Evolutionary conservation across 2,888 invertebrate species (phyloP), one percentile per base, ranked within the genome.

Genomic region (Galerucella nymphaeae): DNA sequence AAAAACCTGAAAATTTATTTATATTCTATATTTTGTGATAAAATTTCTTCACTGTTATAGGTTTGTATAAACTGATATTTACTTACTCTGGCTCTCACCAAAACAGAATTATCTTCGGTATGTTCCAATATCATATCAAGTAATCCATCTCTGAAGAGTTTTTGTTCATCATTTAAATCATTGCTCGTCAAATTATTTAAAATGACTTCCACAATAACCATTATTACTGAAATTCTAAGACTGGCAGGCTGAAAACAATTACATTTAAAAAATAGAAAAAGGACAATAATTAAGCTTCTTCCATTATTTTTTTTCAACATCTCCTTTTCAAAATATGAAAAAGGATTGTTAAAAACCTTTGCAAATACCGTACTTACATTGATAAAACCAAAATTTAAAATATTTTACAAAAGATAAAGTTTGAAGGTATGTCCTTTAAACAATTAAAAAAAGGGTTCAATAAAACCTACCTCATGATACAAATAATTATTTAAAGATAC

Each of bases 191-290:
- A 87, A 79, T 93, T 91, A 63, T 90, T 89, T 16, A 91, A 87
- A 20, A 97, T 87, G 14, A 96, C 91, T 84, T 94, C 94, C 48
- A 93, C 93, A 88, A 97, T 91, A 78, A 96, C 93, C 75, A 93
- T 92, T 57, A 98, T 87, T 50, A 95, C 93, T 81, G 95, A 93
- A 86, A 94, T 96, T 67, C 98, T 91, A 83, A 93, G 86, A 0
- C 90, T 88, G 81, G 91, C 89, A 0, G 92, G 91, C 90, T 94
- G 62, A 62, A 77, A 76, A 57, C 53, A 67, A 50, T 55, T 68
- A 61, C 20, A 30, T n/a, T n/a, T n/a, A n/a, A n/a, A n/a, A n/a
- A n/a, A n/a, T n/a, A n/a, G n/a, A n/a, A n/a, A n/a, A n/a, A n/a
- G n/a, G n/a, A n/a, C n/a, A n/a, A n/a, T n/a, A n/a, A n/a, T n/a